Conservation (phyloP, 2,113 vertebrate species). For the Chloroceryle aenea region DNA sequence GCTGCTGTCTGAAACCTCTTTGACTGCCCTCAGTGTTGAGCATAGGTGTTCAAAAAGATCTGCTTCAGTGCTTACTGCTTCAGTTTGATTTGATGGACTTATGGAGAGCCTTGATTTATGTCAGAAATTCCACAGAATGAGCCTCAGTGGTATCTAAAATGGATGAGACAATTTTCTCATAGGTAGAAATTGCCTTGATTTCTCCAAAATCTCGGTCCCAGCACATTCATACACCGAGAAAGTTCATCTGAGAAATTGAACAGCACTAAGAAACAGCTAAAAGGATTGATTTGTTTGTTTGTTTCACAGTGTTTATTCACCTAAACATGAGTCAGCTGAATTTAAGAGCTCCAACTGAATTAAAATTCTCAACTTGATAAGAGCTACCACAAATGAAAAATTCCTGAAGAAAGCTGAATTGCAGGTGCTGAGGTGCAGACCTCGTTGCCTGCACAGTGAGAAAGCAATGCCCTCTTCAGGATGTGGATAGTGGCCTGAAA, state of each 20-base stretch:
- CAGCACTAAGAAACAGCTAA: background rate
- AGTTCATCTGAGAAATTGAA: slow-evolving; percentile 8
- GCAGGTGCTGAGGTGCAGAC: background rate
- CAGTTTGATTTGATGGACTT: slow-evolving; percentile 42
- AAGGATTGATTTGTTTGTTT: background rate
- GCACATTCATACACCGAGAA: background rate
- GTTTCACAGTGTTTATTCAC: background rate
- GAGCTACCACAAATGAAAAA: background rate
- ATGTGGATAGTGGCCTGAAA: background rate
- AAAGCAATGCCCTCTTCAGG: background rate
- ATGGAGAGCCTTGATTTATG: background rate
- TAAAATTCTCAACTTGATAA: background rate
- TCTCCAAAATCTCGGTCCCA: slow-evolving; percentile 26
- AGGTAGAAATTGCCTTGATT: slow-evolving; percentile 24
- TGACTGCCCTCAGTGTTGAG: slow-evolving; percentile 11
- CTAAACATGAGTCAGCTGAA: background rate
- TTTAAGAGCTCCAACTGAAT: background rate
- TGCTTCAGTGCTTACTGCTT: background rate
- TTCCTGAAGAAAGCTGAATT: background rate
- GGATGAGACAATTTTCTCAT: slow-evolving; percentile 60
- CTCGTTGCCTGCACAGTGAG: background rate
- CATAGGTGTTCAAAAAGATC: background rate
- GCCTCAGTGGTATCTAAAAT: background rate
- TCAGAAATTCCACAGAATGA: slow-evolving; percentile 6
- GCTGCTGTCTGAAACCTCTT: slow-evolving; percentile 33